Evolutionary conservation across 2,888 invertebrate species (phyloP), one percentile per base, ranked within the genome.

Genomic region (Eupelmus urozonus): DNA sequence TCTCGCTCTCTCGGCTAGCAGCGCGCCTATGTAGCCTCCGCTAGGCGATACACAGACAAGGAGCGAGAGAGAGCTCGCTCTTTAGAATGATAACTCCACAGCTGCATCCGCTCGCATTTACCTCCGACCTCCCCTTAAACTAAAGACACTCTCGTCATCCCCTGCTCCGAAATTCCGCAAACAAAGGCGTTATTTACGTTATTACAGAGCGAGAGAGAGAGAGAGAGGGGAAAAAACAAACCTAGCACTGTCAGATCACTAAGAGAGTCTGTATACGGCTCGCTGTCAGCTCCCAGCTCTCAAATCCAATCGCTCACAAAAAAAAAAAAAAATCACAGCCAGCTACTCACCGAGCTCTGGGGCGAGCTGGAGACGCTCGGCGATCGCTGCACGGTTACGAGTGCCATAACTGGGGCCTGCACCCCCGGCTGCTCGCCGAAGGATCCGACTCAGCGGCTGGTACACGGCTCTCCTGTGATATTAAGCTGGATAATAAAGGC

Each of bases 361-460:
- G 93, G 93, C 83, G 92, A 92, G 90, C 92, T 93, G 90, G 92
- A 92, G 85, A 93, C 92, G 91, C 94, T 94, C 85, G 94, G 94
- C 85, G 94, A 94, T 88, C 94, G 92, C 89, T 94, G 94, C 88
- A 94, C 93, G 86, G 94, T 94, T 90, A 94, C 94, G 90, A 94
- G 91, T 89, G 94, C 94, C 94, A 94, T 94, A 45, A 29, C 57
- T n/a, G 53, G n/a, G n/a, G n/a, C n/a, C n/a, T n/a, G n/a, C n/a
- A n/a, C n/a, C n/a, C n/a, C n/a, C n/a, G n/a, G n/a, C n/a, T n/a
- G n/a, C n/a, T n/a, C n/a, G n/a, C n/a, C n/a, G n/a, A n/a, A n/a
- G n/a, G n/a, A n/a, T n/a, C n/a, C n/a, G n/a, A n/a, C n/a, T n/a
- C n/a, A n/a, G n/a, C n/a, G n/a, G n/a, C n/a, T n/a, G n/a, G n/a